phyloP scores from a whole-genome alignment of 2,797 vertebrate species.

The Odontamblyopus rebecca region DNA sequence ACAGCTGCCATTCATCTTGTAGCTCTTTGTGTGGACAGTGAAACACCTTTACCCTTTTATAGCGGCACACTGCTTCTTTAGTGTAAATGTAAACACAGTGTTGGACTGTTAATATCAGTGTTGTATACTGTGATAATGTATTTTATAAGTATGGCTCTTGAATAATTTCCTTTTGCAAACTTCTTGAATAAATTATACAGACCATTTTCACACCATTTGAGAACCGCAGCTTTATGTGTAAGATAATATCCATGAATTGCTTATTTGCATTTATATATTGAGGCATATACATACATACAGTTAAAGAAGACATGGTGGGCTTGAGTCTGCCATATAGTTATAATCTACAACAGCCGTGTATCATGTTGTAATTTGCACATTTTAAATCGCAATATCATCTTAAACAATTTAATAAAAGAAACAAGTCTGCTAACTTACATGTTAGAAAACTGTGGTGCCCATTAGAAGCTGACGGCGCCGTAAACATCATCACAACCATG shows the following conservation, averaged over 20 bases:
- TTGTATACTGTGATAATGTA: neutral
- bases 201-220: too few relatives aligned
- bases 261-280: neutral
- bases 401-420: too few relatives aligned
- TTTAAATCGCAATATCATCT: too few relatives aligned
- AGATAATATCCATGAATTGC: neutral
- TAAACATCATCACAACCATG: too few relatives aligned
- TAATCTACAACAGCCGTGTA: too few relatives aligned
- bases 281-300: too few relatives aligned
- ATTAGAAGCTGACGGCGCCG: too few relatives aligned
- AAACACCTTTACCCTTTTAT: conserved; percentile 18
- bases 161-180: neutral
- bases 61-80: conserved; percentile 18
- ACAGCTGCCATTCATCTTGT: conserved; percentile 65
- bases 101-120: neutral
- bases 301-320: too few relatives aligned
- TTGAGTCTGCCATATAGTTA: too few relatives aligned
- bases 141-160: neutral
- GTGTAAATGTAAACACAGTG: conserved; percentile 3
- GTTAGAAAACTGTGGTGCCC: too few relatives aligned
- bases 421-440: too few relatives aligned
- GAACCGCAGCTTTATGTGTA: neutral
- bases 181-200: neutral
- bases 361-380: too few relatives aligned
- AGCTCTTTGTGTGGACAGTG: conserved; percentile 46